Conservation (phyloP, 2,113 vertebrate species). For the Indicator indicator region DNA sequence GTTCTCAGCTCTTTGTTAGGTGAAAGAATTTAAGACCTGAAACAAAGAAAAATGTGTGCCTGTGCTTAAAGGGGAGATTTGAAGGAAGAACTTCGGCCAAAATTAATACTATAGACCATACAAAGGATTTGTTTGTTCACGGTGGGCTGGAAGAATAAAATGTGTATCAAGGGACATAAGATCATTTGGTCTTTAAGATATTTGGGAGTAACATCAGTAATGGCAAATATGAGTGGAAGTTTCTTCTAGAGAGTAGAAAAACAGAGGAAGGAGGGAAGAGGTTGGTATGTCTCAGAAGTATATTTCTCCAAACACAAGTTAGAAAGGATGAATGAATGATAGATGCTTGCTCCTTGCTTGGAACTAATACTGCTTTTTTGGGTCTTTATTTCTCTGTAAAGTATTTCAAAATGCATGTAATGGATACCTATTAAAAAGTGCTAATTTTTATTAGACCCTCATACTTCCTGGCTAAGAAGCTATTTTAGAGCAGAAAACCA, state of each 20-base stretch:
- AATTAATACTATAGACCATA: slow-evolving; percentile 6
- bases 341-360: neutral
- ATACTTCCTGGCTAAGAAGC: neutral
- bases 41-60: neutral
- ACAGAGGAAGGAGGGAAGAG: neutral
- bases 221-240: neutral
- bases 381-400: neutral
- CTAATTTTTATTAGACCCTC: neutral
- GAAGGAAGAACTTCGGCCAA: slow-evolving; percentile 1
- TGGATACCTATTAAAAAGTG: neutral
- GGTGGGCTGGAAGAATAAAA: slow-evolving; percentile 1
- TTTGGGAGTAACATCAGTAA: neutral
- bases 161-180: neutral
- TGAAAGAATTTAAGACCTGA: slow-evolving; percentile 1
- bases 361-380: neutral
- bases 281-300: neutral
- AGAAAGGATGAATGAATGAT: neutral
- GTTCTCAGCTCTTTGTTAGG: slow-evolving; percentile 17
- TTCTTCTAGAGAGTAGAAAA: neutral
- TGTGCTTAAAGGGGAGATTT: neutral
- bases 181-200: neutral
- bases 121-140: slow-evolving; percentile 27
- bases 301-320: neutral
- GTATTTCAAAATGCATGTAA: neutral
- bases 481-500: neutral